phyloP scores from a whole-genome alignment of 2,113 vertebrate species.

The Dasypus novemcinctus region DNA sequence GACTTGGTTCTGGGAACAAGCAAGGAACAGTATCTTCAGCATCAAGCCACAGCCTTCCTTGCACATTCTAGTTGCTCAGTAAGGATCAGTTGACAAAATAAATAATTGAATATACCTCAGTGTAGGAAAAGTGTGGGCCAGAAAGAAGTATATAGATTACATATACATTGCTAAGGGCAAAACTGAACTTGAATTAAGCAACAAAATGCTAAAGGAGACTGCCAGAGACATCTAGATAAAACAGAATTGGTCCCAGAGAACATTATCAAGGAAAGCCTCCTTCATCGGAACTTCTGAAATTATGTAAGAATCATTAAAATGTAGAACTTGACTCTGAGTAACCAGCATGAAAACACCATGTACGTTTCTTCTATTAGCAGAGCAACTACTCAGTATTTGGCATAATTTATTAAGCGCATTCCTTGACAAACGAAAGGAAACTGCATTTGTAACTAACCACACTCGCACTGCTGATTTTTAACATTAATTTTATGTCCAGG shows the following conservation, averaged over 20 bases:
- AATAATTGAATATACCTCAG: neutral
- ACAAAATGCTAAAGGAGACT: neutral
- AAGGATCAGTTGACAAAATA: neutral
- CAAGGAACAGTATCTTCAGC: neutral
- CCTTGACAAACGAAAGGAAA: constrained; percentile 43
- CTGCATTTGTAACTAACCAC: neutral
- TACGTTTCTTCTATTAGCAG: neutral
- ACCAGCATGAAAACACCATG: neutral
- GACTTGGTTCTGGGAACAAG: neutral
- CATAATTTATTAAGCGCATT: constrained; percentile 21
- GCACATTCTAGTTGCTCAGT: neutral
- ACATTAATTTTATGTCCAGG: neutral
- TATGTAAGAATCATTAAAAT: neutral
- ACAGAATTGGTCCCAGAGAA: neutral
- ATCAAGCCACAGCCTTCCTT: neutral
- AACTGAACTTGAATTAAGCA: neutral
- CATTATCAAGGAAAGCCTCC: neutral
- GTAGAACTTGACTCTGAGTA: neutral
- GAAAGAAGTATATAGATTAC: neutral
- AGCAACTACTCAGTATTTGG: neutral
- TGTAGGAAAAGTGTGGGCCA: neutral
- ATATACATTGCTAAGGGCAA: neutral
- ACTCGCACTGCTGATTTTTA: neutral
- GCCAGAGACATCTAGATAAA: neutral
- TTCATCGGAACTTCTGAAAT: neutral